These are phyloP conservation scores for Lagopus muta DNA, from an alignment of 2,113 vertebrate genomes.

Conservation along the genomic window DNA sequence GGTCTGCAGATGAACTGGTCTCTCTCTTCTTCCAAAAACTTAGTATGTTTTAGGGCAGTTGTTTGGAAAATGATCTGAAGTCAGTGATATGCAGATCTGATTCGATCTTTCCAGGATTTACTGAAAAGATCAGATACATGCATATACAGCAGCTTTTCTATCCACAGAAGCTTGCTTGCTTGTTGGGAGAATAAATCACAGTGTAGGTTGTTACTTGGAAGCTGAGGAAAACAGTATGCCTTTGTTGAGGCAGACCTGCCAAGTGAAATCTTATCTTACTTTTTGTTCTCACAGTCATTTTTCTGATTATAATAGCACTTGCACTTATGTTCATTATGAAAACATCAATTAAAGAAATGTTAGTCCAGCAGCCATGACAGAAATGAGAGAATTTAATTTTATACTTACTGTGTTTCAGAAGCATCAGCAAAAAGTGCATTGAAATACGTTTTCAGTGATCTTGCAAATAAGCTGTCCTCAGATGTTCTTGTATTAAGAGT, in stretches of 20 bases:
- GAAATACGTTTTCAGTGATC: constrained; percentile 81
- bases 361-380: neutral
- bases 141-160: neutral
- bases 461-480: constrained; percentile 85
- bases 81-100: neutral
- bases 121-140: neutral
- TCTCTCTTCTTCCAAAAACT: neutral
- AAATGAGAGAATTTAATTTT: neutral
- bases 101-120: neutral
- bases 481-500: constrained; percentile 85
- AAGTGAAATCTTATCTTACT: neutral
- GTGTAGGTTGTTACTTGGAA: neutral
- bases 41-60: neutral
- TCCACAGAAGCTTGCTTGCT: neutral
- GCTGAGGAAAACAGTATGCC: neutral
- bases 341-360: neutral
- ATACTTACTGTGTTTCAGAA: constrained; percentile 74
- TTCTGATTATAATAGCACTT: neutral
- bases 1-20: neutral
- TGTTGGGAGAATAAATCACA: neutral
- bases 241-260: neutral
- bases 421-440: constrained; percentile 77
- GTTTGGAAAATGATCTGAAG: neutral
- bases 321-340: neutral
- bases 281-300: neutral